Evolutionary conservation across 2,797 vertebrate species (phyloP), one percentile per base, ranked within the genome.

Genomic region (Lemur catta): DNA sequence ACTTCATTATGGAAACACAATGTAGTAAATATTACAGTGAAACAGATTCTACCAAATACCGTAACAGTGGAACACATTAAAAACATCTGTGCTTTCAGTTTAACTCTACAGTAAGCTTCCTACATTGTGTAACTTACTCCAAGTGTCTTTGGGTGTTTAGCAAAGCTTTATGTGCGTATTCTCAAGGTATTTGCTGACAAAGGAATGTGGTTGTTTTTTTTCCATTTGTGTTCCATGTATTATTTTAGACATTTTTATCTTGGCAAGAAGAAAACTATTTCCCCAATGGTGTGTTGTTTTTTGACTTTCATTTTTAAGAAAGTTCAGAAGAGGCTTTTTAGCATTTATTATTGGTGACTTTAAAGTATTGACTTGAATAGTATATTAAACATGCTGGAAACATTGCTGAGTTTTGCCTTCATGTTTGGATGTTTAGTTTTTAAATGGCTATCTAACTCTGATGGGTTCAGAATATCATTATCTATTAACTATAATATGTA

Each of bases 161-260:
- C 15, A 78, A 85, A 89, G 89, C 65, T 95, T 89, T 85, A 75
- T 14, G 22, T 22, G 46, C 80, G 78, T 82, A 52, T 90, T 91
- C 61, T 93, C n/a, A 93, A 86, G 61, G 61, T 75, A 93, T 95
- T 92, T 20, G 8, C 88, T 96, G 88, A 92, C 65, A 84, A 82
- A 90, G 89, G 74, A 97, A 94, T 65, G 76, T 52, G 95, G 71
- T 30, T 61, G 8, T 11, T 38, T 48, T 55, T 24, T n/a, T 38
- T 17, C 12, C 55, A 75, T 79, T 92, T 96, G 72, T 57, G 59
- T 59, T 89, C 35, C 78, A 67, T 76, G 69, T 91, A 43, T 89
- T 89, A 95, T 95, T 96, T 93, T 41, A 93, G 89, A 84, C 33
- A 89, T 75, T 96, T 93, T 93, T 88, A 81, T 89, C 41, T 95